A percentile compares a stretch with the other conserved stretches of the same genome.
phyloP scores from a whole-genome alignment of 2,113 vertebrate species.

The Tachycineta bicolor region DNA sequence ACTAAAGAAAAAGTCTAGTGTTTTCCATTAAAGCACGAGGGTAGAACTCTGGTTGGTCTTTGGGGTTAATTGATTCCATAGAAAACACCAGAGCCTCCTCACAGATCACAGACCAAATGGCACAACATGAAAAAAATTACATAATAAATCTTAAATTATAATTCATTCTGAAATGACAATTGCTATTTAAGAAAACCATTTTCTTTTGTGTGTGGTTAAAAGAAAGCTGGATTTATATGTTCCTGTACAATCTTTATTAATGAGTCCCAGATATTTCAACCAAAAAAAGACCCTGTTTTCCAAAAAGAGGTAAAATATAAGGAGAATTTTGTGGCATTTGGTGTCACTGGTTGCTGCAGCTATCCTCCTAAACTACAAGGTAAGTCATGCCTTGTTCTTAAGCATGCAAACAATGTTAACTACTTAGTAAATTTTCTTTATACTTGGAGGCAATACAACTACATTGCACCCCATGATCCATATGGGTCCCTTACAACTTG shows the following conservation, averaged over 20 bases:
- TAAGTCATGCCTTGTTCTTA: background rate
- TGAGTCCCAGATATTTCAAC: slow-evolving; percentile 1
- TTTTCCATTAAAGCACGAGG: slow-evolving; percentile 28
- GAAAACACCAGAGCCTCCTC: background rate
- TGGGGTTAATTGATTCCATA: slow-evolving; percentile 47
- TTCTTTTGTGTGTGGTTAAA: slow-evolving; percentile 8
- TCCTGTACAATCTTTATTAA: slow-evolving; percentile 27
- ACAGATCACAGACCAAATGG: slow-evolving; percentile 35
- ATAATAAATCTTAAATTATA: slow-evolving; percentile 8
- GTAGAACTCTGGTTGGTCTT: slow-evolving; percentile 23
- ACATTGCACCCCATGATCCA: background rate
- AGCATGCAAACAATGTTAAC: background rate
- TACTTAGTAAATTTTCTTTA: background rate
- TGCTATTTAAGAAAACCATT: slow-evolving; percentile 33
- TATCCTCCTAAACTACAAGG: background rate
- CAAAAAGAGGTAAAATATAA: background rate
- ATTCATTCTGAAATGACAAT: slow-evolving; percentile 49
- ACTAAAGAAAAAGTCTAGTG: background rate
- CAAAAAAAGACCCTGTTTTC: background rate
- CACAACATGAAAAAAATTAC: slow-evolving; percentile 13
- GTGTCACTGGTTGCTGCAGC: background rate
- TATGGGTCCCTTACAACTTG: background rate
- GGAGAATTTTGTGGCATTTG: background rate
- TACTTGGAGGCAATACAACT: background rate
- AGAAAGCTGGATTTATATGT: slow-evolving; percentile 33